Evolutionary conservation across 2,113 vertebrate genomes (phyloP), one percentile per base, ranked within the genome.

Genomic region (Columbina picui): DNA sequence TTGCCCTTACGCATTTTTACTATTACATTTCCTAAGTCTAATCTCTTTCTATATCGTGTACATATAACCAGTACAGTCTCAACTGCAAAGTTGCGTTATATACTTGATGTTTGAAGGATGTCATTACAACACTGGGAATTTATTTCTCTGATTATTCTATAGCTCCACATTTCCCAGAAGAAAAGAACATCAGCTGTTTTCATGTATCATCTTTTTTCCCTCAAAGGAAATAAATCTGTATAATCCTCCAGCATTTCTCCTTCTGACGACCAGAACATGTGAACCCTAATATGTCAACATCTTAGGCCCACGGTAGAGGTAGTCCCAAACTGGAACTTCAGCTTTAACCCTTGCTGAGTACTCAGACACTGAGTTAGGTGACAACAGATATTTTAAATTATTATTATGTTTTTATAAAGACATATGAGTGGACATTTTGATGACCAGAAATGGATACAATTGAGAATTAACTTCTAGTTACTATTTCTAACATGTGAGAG

Each of bases 331-430:
- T 55, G 52, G 15, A 61, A 36, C 36, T 76, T 70, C 5, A 39
- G 6, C 32, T 92, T 81, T 67, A 32, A 32, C 12, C 20, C 55
- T 76, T 56, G 12, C 52, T 77, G 9, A 53, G 9, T 65, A 17
- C 8, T 52, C 5, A 10, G n/a, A 50, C 22, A 32, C 14, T 2
- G 0, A 26, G 7, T 59, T 55, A 50, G 5, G 3, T 75, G 32
- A 63, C 9, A 5, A 90, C 26, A 74, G 19, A 2, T 12, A 21
- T 26, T 10, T 64, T n/a, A n/a, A n/a, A n/a, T 69, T 69, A 43
- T 39, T 26, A 67, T 50, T 71, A 20, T 56, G 30, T 12, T 49
- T 49, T 49, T 49, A 45, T 45, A 45, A 23, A 67, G 50, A 30
- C 6, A 17, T 10, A 10, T 14, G 8, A 39, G 7, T 10, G 19